These are phyloP conservation scores for Ceuthmochares aereus DNA, from an alignment of 2,113 vertebrate species.

Conservation along the genomic window DNA sequence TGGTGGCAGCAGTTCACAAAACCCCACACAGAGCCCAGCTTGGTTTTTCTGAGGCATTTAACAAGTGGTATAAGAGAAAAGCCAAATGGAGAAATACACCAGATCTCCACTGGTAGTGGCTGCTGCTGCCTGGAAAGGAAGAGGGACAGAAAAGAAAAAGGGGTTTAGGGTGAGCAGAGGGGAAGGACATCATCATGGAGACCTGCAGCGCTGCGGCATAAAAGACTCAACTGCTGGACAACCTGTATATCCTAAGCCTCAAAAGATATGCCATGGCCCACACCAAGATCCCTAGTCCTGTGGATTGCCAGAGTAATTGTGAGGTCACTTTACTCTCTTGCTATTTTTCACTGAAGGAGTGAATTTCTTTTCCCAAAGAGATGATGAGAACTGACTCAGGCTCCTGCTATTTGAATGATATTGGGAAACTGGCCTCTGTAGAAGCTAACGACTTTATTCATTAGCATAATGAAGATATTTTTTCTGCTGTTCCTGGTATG, in stretches of 20 bases:
- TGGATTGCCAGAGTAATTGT: not conserved
- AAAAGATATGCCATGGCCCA: not conserved
- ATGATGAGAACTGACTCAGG: not conserved
- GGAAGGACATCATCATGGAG: not conserved
- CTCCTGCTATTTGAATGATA: slow-evolving; percentile 20
- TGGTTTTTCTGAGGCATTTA: not conserved
- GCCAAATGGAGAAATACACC: not conserved
- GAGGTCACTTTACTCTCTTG: not conserved
- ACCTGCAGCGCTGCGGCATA: not conserved
- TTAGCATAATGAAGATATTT: slow-evolving; percentile 25
- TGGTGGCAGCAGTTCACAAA: not conserved
- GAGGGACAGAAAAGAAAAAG: not conserved
- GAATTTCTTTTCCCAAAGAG: not conserved
- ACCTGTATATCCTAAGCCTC: not conserved
- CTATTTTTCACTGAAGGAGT: not conserved
- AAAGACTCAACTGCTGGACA: not conserved
- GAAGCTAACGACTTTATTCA: not conserved
- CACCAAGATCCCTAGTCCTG: rapidly evolving
- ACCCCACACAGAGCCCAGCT: not conserved
- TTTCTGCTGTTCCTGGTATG: not conserved
- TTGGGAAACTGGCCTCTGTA: not conserved
- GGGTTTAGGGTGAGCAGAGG: not conserved
- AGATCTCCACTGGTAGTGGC: not conserved
- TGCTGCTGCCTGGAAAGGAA: not conserved
- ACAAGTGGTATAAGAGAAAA: not conserved